A percentile compares a stretch with the other conserved stretches of the same genome.
phyloP scores from a whole-genome alignment of 2,113 vertebrate species.

The Pteronura brasiliensis region DNA sequence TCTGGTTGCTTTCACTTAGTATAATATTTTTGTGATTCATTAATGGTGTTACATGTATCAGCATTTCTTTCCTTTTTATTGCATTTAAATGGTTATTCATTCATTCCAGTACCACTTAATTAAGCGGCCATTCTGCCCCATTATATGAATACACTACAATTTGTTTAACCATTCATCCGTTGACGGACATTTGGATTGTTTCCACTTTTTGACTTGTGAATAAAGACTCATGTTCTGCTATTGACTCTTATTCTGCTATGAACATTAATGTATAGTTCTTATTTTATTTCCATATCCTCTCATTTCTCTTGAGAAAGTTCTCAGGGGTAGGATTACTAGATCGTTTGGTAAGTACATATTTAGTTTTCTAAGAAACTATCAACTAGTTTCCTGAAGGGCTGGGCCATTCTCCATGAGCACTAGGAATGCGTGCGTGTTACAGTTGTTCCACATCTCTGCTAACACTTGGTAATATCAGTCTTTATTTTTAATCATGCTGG shows the following conservation, averaged over 20 bases:
- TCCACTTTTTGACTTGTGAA: neutral
- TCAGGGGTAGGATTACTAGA: neutral
- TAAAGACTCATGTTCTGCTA: neutral
- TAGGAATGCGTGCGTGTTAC: neutral
- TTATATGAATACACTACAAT: neutral
- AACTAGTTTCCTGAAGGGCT: neutral
- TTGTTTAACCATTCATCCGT: neutral
- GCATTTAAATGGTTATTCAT: neutral
- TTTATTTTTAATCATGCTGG: neutral
- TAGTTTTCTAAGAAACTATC: neutral
- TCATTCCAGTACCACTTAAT: neutral
- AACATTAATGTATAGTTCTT: neutral
- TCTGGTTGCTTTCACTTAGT: conserved; percentile 2
- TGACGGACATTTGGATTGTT: neutral
- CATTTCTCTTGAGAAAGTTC: neutral
- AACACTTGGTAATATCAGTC: neutral
- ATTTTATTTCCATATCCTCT: neutral
- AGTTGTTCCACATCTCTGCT: neutral
- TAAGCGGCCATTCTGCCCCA: neutral
- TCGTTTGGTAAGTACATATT: neutral
- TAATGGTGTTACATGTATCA: neutral
- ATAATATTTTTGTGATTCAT: neutral
- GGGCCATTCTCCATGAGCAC: neutral
- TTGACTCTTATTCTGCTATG: neutral
- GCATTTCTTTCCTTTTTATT: neutral